Conservation (phyloP, 1,140 invertebrate genomes). For the Neoseiulus cucumeris region DNA sequence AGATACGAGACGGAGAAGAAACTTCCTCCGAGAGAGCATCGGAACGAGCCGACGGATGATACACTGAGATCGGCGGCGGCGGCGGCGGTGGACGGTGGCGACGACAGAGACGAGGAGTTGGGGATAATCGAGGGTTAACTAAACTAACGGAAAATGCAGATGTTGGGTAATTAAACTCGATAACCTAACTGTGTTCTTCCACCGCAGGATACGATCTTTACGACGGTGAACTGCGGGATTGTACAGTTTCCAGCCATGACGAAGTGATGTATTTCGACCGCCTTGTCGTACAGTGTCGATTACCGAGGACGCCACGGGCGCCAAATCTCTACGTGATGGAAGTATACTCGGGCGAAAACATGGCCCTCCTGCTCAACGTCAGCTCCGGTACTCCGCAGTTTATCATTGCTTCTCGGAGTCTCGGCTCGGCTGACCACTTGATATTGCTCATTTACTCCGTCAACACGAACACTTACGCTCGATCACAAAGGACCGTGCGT, state of each 20-base stretch:
- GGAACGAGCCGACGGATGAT: too few species aligned
- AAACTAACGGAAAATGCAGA: too few species aligned
- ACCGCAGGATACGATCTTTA: not conserved
- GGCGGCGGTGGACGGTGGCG: too few species aligned
- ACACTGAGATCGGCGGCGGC: too few species aligned
- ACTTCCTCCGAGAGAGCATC: too few species aligned
- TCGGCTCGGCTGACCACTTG: slow-evolving; percentile 7
- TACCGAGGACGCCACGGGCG: not conserved
- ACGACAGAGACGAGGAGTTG: too few species aligned
- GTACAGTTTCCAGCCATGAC: slow-evolving; percentile 1
- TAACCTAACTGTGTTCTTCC: too few species aligned
- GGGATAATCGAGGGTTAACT: too few species aligned
- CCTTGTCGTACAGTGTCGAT: not conserved
- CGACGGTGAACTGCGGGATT: slow-evolving; percentile 2
- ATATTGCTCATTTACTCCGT: slow-evolving; percentile 1
- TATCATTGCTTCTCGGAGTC: not conserved
- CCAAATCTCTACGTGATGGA: slow-evolving; percentile 10
- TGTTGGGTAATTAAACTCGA: too few species aligned
- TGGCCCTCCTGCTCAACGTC: not conserved
- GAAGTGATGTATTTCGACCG: slow-evolving; percentile 10
- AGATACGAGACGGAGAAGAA: too few species aligned
- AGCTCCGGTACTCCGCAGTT: slow-evolving; percentile 8
- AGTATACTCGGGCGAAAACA: not conserved
- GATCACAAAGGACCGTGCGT: not conserved
- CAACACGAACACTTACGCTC: not conserved